These are phyloP conservation scores for Meiosimyza platycephala DNA, from an alignment of 2,888 invertebrate species.

Conservation along the genomic window DNA sequence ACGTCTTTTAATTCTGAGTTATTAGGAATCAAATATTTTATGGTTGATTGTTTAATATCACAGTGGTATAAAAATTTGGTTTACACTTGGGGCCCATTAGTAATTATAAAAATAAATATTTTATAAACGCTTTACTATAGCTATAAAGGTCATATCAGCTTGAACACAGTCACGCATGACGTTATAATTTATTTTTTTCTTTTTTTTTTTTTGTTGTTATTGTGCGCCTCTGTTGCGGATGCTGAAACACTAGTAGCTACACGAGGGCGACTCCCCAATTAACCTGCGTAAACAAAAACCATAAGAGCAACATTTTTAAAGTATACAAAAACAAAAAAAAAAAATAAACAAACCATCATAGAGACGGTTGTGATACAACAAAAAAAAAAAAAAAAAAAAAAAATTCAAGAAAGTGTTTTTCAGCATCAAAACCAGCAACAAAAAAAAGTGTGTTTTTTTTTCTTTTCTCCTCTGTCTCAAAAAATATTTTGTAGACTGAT, in stretches of 20 bases:
- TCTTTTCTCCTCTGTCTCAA: background rate
- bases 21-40: too few relatives aligned
- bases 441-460: background rate
- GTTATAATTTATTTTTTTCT: too few relatives aligned
- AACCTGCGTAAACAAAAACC: conserved; percentile 9
- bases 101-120: too few relatives aligned
- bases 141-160: too few relatives aligned
- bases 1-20: too few relatives aligned
- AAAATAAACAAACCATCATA: background rate
- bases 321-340: background rate
- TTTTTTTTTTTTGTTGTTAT: too few relatives aligned
- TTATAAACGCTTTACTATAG: too few relatives aligned
- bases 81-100: too few relatives aligned
- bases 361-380: background rate
- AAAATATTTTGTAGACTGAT: conserved; percentile 43
- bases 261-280: conserved; percentile 24
- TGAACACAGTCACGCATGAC: too few relatives aligned
- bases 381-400: background rate
- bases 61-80: too few relatives aligned
- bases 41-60: too few relatives aligned
- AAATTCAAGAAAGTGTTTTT: conserved; percentile 24
- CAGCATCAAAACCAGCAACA: background rate
- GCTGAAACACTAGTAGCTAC: conserved; percentile 19
- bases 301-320: background rate
- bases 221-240: background rate